Base-by-base conservation (phyloP, 2,797 vertebrate species). In the Premnoplex brunnescens region DNA sequence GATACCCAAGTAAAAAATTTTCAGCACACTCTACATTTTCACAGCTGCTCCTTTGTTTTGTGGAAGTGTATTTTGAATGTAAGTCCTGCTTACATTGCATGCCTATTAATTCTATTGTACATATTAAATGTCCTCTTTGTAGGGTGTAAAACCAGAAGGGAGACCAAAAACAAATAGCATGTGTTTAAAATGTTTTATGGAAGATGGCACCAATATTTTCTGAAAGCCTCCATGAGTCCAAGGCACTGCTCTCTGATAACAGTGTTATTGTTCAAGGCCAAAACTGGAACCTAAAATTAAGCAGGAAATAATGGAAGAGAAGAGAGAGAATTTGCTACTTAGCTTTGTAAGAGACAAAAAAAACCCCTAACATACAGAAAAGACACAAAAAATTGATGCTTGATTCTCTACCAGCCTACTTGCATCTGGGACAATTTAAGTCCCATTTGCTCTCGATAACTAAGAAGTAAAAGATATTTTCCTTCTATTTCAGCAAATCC, bases 71-170 rank as follows among this genome's bases (percentile, higher is more conserved):
- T 96, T 97, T 96, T 96, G 95, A 97, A 96, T 78, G 94, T 96
- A 97, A 96, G 97, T 96, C 96, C 96, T 95, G 97, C 95, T 96
- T 96, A 97, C 96, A 95, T 64, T 97, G 95, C 96, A 94, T 96
- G 95, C 95, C 96, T 95, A 96, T 97, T 97, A 97, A 97, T 97
- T 97, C 97, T 95, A 97, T 94, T 97, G 97, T 97, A 97, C 97
- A 97, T 97, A 97, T 96, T 96, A 97, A 96, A 97, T 96, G 96
- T 97, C 95, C 95, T 95, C 92, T 96, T 96, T 95, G 85, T 96
- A 64, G 85, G 58, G 89, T 91, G 83, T 88, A 95, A 95, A 97
- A 95, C 95, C 97, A 96, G 94, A 97, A 95, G 97, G 96, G 97
- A 97, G 96, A 85, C 96, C 84, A 92, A 97, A 97, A 97, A 97